Percentiles rank a stretch among this genome's conserved stretches.
Conservation (phyloP, 2,797 vertebrate genomes). For the Neostethus bicornis region DNA sequence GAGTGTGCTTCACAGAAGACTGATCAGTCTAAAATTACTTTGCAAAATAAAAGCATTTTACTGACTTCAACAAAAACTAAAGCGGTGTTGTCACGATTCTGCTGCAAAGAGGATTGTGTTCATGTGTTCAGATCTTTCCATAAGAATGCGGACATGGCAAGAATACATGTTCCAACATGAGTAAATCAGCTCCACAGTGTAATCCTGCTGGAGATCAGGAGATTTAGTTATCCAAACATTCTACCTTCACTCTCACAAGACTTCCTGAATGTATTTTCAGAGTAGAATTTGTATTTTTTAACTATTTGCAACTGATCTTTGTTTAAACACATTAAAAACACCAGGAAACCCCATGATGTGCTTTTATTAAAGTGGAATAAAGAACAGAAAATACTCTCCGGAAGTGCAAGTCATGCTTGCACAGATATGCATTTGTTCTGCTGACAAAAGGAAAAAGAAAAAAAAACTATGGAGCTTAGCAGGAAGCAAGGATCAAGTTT, state of each 20-base stretch:
- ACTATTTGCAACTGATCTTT: no score
- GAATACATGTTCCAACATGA: neutral
- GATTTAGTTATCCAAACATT: neutral
- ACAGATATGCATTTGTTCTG: neutral
- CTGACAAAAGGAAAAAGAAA: no score
- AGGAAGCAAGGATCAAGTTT: no score
- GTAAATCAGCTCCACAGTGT: neutral
- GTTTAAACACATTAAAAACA: no score
- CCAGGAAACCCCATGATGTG: no score
- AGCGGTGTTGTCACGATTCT: neutral
- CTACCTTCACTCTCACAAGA: neutral
- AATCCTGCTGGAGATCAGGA: no score
- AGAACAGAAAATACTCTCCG: neutral
- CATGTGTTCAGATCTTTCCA: neutral
- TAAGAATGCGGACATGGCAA: neutral
- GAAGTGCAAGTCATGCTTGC: conserved; percentile 3
- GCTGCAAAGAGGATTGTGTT: neutral
- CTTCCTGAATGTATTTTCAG: neutral
- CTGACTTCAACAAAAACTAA: neutral
- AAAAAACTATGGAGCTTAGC: no score
- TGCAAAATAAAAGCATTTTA: neutral
- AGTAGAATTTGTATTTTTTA: no score
- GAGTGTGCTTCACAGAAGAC: neutral
- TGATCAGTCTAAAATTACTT: neutral
- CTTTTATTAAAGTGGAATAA: neutral